Evolutionary conservation across 2,888 invertebrate species (phyloP), one percentile per base, ranked within the genome.

Genomic region (Corbicula japonica): DNA sequence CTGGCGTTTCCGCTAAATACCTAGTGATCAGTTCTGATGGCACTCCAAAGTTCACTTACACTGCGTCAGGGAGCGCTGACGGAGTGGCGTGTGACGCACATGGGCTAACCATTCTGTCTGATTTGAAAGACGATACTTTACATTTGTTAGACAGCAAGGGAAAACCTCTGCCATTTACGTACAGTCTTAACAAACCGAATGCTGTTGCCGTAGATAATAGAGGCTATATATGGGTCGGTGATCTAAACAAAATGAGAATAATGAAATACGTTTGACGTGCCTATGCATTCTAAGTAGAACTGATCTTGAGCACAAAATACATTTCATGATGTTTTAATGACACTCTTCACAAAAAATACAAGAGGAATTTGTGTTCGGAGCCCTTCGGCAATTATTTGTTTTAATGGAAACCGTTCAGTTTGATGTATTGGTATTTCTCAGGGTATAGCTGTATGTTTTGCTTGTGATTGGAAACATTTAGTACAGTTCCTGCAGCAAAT

Each of bases 221-320:
- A 28, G 83, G 83, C 4, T 61, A 76, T 35, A 79, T 83, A 38
- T 83, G 83, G 83, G 68, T 83, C 18, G 83, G 83, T 3, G 83
- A 83, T 28, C 34, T 68, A 23, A 73, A 71, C 35, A 76, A 73
- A 58, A 74, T 79, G 23, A 72, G 79, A 62, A 65, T 83, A 12
- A 83, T 83, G 83, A 83, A 83, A 58, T 83, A 83, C 56, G 65
- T 83, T 30, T 83, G 58, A 58, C 21, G 35, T 28, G 30, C 32
- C 18, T 28, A 26, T 52, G n/a, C n/a, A n/a, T n/a, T n/a, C n/a
- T n/a, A n/a, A n/a, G n/a, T n/a, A n/a, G n/a, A n/a, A n/a, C n/a
- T n/a, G n/a, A n/a, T n/a, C n/a, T n/a, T n/a, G n/a, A n/a, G n/a
- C n/a, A n/a, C n/a, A n/a, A n/a, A n/a, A n/a, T n/a, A n/a, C n/a